Evolutionary conservation across 2,888 invertebrate genomes (phyloP).

Genomic region (Sesia apiformis): DNA sequence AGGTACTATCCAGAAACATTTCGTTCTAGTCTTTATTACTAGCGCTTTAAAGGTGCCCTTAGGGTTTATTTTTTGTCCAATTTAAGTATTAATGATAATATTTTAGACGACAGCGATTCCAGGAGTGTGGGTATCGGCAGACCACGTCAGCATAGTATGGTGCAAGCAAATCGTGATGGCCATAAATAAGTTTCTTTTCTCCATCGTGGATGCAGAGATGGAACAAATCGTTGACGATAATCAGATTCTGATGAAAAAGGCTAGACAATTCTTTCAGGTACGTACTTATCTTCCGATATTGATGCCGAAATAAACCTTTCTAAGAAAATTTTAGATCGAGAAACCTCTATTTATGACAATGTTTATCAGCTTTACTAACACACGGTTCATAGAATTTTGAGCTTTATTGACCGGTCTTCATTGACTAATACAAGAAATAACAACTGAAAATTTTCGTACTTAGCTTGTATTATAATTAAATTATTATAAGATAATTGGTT

Average conservation of each 20-base stretch:
- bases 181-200: constrained; percentile 86
- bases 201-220: constrained; percentile 77
- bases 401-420: too few relatives aligned
- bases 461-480: too few relatives aligned
- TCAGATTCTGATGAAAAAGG: constrained; percentile 27
- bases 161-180: constrained; percentile 90
- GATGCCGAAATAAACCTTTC: too few relatives aligned
- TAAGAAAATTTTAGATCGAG: too few relatives aligned
- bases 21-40: neutral
- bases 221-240: constrained; percentile 42
- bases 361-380: too few relatives aligned
- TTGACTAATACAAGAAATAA: too few relatives aligned
- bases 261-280: constrained; percentile 52
- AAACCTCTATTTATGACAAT: too few relatives aligned
- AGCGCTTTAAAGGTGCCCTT: too few relatives aligned
- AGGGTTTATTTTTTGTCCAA: too few relatives aligned
- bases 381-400: too few relatives aligned
- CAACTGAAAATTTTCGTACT: too few relatives aligned
- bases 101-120: constrained; percentile 84
- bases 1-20: neutral
- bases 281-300: neutral
- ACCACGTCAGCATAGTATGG: constrained; percentile 95
- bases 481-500: too few relatives aligned
- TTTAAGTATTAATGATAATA: neutral
- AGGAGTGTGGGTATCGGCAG: constrained; percentile 89